Evolutionary conservation across 2,888 invertebrate genomes (phyloP), one percentile per base, ranked within the genome.

Genomic region (Clusia tigrina): DNA sequence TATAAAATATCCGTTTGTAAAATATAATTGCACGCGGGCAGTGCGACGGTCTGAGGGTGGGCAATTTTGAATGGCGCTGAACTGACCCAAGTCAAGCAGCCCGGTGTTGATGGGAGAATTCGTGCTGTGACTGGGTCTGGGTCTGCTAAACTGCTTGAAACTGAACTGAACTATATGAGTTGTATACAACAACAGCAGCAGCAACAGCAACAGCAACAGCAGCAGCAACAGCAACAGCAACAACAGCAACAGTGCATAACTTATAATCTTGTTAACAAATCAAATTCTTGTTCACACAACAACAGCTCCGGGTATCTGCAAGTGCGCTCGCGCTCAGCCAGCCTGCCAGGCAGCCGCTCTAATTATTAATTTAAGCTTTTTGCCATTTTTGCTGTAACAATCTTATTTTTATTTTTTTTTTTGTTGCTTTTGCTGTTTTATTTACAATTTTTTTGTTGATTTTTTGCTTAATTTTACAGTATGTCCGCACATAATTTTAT

Each of bases 201-300:
- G n/a, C n/a, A n/a, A n/a, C n/a, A n/a, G n/a, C n/a, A n/a, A n/a
- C n/a, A n/a, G n/a, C n/a, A n/a, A n/a, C n/a, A n/a, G n/a, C n/a
- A n/a, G n/a, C n/a, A n/a, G n/a, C n/a, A n/a, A 32, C 32, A 12
- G 6, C 32, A 32, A 32, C 32, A 9, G 12, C 32, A 32, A 32
- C 32, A 32, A 32, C 6, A 32, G 12, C 32, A 32, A 9, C 6
- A 9, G 6, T 32, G 12, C 25, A 60, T 64, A 72, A 69, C 70
- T 70, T 75, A 74, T 78, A 77, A 81, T 78, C 81, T 81, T 81
- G 82, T 82, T 82, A 81, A 82, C 83, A 81, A 82, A 82, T 80
- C 81, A 80, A 78, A 79, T 78, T 74, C 80, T 80, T 82, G 82
- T 82, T 82, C 81, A 81, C 81, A 82, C 83, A 81, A 76, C 74